Evolutionary conservation across 2,888 invertebrate species (phyloP).

Genomic region (Aproaerema taeniolella): DNA sequence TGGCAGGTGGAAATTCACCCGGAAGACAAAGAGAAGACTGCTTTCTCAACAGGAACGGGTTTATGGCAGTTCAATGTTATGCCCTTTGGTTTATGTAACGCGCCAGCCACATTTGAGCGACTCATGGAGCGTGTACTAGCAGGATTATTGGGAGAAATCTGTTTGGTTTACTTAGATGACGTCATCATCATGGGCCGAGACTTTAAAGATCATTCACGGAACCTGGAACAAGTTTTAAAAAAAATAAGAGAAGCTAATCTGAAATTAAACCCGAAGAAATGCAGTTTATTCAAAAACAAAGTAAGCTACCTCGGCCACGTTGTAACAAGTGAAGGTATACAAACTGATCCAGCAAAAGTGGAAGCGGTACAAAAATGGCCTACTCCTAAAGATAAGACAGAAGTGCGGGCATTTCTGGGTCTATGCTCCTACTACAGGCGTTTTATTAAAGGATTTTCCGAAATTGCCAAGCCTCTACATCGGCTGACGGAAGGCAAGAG

Average conservation of each 20-base stretch:
- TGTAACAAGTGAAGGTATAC: not conserved
- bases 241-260: not conserved
- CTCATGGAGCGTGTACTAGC: slow-evolving; percentile 17
- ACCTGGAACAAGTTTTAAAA: not conserved
- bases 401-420: slow-evolving; percentile 3
- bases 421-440: slow-evolving; percentile 16
- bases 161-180: not conserved
- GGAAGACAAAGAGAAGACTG: slow-evolving; percentile 2
- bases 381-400: slow-evolving; percentile 6
- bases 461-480: not conserved
- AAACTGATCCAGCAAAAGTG: slow-evolving; percentile 1
- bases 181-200: not conserved
- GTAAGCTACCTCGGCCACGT: slow-evolving; percentile 1
- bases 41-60: not conserved
- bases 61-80: slow-evolving; percentile 24
- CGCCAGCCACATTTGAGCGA: slow-evolving; percentile 21
- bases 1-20: not conserved
- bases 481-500: not conserved
- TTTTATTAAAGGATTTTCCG: not conserved
- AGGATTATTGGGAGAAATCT: not conserved
- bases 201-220: not conserved
- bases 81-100: slow-evolving; percentile 17
- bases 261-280: slow-evolving; percentile 1
- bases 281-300: not conserved
- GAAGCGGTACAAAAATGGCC: slow-evolving; percentile 2